Percentiles rank a stretch among this genome's conserved stretches.
phyloP scores from a whole-genome alignment of 37 sponge, comb jelly and placozoan species.

The Halichondria panicea region DNA sequence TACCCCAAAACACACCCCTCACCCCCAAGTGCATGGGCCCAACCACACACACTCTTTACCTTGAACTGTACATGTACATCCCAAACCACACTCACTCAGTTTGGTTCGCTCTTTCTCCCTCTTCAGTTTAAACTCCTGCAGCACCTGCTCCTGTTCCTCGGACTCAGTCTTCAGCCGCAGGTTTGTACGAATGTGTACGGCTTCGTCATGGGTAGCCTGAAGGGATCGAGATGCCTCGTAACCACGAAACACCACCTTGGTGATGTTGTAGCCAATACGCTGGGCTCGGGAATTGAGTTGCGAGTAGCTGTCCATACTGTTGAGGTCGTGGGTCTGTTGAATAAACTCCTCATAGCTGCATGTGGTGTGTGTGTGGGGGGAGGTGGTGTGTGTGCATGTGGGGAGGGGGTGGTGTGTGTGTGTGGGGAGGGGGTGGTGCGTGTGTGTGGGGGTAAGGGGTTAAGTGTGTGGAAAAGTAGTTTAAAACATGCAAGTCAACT shows the following conservation, averaged over 20 bases:
- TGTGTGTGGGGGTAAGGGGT: too few species aligned
- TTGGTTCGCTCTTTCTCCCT: slow-evolving; percentile 73
- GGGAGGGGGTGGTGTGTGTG: too few species aligned
- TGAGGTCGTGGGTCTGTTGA: slow-evolving; percentile 67
- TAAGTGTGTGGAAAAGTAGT: too few species aligned
- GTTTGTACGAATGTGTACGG: slow-evolving; percentile 63
- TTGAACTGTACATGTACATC: not conserved
- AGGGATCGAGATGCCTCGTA: slow-evolving; percentile 42
- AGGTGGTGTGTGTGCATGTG: too few species aligned
- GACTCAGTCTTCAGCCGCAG: slow-evolving; percentile 64
- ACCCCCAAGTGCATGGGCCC: not conserved
- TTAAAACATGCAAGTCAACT: too few species aligned
- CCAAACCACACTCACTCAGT: slow-evolving; percentile 53
- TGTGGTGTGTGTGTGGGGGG: not conserved
- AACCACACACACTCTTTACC: not conserved
- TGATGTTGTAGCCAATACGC: slow-evolving; percentile 68
- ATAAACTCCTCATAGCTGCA: slow-evolving; percentile 76
- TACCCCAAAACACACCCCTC: not conserved
- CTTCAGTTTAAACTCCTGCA: slow-evolving; percentile 71
- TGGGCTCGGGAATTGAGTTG: slow-evolving; percentile 58
- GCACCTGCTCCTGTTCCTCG: slow-evolving; percentile 53
- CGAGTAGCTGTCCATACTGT: slow-evolving; percentile 60
- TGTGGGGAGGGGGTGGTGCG: too few species aligned
- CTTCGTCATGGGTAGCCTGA: slow-evolving; percentile 69
- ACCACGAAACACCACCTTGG: slow-evolving; percentile 68